phyloP scores from a whole-genome alignment of 2,113 vertebrate genomes.

The Burhinus bistriatus region DNA sequence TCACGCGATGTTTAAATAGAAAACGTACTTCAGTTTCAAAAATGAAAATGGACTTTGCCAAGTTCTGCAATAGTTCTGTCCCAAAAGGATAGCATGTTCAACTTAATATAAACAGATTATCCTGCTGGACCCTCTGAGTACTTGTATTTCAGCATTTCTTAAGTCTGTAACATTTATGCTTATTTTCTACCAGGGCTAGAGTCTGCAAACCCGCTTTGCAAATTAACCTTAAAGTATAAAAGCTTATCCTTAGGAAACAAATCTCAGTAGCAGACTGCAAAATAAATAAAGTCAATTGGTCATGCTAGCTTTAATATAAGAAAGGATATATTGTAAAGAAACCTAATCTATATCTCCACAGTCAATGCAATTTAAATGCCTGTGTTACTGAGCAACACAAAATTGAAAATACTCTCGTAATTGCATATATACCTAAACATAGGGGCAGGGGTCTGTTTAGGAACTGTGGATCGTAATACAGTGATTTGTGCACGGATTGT shows the following conservation, averaged over 20 bases:
- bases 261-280: constrained; percentile 55
- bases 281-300: constrained; percentile 43
- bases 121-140: constrained; percentile 64
- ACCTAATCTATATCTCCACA: constrained; percentile 31
- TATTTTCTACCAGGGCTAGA: constrained; percentile 61
- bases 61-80: constrained; percentile 71
- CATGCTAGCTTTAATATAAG: constrained; percentile 11
- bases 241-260: constrained; percentile 21
- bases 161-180: constrained; percentile 64
- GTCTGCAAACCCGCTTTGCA: constrained; percentile 59
- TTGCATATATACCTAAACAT: constrained; percentile 6
- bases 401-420: constrained; percentile 48
- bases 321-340: constrained; percentile 40
- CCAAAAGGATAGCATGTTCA: constrained; percentile 75
- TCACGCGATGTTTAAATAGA: constrained; percentile 76
- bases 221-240: constrained; percentile 58
- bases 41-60: constrained; percentile 70
- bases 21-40: constrained; percentile 70
- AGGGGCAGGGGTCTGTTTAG: neutral
- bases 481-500: neutral
- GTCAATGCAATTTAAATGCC: constrained; percentile 44
- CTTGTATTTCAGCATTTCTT: constrained; percentile 68
- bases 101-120: constrained; percentile 77
- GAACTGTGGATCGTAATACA: neutral
- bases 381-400: neutral